Evolutionary conservation across 2,113 vertebrate genomes (phyloP), one percentile per base, ranked within the genome.

Genomic region (Corythornis cristatus): DNA sequence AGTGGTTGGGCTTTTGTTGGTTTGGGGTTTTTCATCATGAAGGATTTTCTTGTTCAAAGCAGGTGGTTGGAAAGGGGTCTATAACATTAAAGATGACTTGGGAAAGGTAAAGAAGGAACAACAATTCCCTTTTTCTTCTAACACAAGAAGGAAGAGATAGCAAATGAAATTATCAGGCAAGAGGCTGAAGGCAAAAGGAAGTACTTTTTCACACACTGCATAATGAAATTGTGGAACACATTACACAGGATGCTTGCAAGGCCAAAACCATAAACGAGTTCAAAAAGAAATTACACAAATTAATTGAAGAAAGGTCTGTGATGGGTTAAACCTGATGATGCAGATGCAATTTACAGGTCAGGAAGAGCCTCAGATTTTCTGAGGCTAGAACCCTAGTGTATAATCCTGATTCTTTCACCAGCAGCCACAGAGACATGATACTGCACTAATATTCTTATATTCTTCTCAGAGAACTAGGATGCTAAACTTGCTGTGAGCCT

Each of bases 161-260:
- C 51, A 91, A 96, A 96, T 94, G 46, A 85, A 91, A 95, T 95
- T 94, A 95, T 50, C 67, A 96, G 75, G 54, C 85, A 96, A 85
- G 82, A 83, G 79, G 64, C 88, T 96, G 91, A 89, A 96, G 89
- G 83, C 82, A 77, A 89, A 94, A 80, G 88, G 93, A 96, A 96
- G 91, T 83, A 91, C 75, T 95, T 94, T 89, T 96, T 96, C 94
- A 96, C 93, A 93, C 88, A 73, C 88, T 83, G 37, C 37, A 43
- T 96, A 95, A 96, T 96, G 94, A 96, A 96, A 94, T 96, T 96
- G 79, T 77, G 46, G 79, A 91, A 94, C 92, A 94, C 89, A 82
- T 89, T 89, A 89, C 46, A 77, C 91, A 91, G 71, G 78, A 96
- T 95, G 91, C 85, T 91, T 89, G 54, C 87, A 93, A 95, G 23